Percentiles rank a stretch among this genome's conserved stretches.
phyloP scores from a whole-genome alignment of 2,113 vertebrate genomes.

The Phasianus colchicus region DNA sequence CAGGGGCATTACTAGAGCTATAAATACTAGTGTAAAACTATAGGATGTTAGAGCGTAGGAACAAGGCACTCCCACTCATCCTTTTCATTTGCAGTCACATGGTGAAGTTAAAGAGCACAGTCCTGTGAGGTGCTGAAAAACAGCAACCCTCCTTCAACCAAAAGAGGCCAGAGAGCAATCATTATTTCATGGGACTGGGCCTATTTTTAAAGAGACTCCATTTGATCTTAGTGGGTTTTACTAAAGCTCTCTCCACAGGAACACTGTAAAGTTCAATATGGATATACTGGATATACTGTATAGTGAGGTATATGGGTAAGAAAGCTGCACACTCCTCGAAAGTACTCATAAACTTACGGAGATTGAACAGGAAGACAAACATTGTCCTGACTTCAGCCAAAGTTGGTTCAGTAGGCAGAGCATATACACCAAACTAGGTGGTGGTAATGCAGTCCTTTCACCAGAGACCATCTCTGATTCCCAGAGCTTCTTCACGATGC shows the following conservation, averaged over 20 bases:
- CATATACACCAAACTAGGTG: background rate
- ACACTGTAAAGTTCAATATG: background rate
- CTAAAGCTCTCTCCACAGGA: background rate
- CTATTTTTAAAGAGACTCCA: background rate
- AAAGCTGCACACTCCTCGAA: background rate
- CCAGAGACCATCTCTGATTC: background rate
- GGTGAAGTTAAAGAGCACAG: background rate
- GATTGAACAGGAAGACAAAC: background rate
- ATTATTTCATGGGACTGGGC: background rate
- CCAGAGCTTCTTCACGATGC: background rate
- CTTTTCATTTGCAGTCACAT: background rate
- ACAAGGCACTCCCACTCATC: background rate
- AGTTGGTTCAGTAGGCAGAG: background rate
- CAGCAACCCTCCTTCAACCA: fast-evolving
- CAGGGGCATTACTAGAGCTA: background rate
- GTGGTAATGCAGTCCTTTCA: background rate
- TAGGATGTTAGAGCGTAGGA: background rate
- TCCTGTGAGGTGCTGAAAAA: background rate
- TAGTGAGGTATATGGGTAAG: fast-evolving
- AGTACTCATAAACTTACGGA: background rate
- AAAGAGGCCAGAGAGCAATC: background rate
- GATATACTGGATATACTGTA: background rate
- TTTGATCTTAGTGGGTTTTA: background rate
- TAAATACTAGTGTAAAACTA: background rate
- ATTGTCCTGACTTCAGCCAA: background rate